phyloP scores from a whole-genome alignment of 2,888 invertebrate species.

The Protophormia terraenovae region DNA sequence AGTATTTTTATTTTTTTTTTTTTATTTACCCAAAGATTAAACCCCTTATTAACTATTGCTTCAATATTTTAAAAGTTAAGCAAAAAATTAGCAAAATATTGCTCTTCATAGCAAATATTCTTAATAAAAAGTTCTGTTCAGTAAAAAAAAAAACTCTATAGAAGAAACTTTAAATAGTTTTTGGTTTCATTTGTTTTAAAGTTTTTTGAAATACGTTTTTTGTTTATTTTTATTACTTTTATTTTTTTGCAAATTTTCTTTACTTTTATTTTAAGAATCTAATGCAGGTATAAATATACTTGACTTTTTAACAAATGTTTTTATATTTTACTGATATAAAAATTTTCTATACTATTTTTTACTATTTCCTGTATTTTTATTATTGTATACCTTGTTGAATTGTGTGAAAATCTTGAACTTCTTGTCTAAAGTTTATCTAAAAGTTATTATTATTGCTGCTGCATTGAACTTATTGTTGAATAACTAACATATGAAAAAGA shows the following conservation, averaged over 20 bases:
- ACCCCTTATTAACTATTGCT: too few species aligned
- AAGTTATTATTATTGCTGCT: constrained; percentile 54
- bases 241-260: not conserved
- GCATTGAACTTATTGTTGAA: constrained; percentile 48
- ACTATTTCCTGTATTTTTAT: too few species aligned
- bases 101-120: not conserved
- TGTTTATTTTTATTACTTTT: not conserved
- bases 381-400: not conserved
- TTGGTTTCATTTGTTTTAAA: constrained; percentile 37
- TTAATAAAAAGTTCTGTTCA: constrained; percentile 10
- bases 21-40: too few species aligned
- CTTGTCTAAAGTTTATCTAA: constrained; percentile 60
- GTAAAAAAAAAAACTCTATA: not conserved
- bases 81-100: not conserved
- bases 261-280: not conserved
- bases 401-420: constrained; percentile 61
- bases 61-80: too few species aligned
- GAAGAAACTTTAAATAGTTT: constrained; percentile 24
- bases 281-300: constrained; percentile 50
- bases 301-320: constrained; percentile 27
- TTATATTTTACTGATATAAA: not conserved
- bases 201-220: too few species aligned
- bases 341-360: not conserved
- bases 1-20: too few species aligned
- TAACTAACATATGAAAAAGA: constrained; percentile 25